phyloP scores from a whole-genome alignment of 2,797 vertebrate genomes.

The Euphonia xanthogaster region DNA sequence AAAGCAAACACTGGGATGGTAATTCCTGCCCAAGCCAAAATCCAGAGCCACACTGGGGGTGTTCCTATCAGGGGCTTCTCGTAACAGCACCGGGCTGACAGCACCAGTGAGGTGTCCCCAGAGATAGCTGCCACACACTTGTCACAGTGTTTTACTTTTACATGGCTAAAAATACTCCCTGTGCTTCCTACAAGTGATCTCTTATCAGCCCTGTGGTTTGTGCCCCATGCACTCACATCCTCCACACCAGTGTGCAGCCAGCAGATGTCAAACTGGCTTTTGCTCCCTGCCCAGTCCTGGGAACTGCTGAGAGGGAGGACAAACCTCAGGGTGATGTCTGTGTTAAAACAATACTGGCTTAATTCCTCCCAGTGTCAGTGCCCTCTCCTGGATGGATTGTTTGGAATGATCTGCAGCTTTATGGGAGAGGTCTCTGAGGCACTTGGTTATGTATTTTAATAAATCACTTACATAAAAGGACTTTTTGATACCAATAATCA shows the following conservation, averaged over 20 bases:
- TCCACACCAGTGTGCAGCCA: not conserved
- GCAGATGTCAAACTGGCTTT: not conserved
- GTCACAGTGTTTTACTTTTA: not conserved
- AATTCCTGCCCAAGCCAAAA: not conserved
- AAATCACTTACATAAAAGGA: not conserved
- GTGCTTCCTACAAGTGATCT: conserved; percentile 36
- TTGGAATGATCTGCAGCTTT: not conserved
- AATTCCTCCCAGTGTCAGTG: not conserved
- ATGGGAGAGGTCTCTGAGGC: not conserved
- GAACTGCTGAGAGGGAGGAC: not conserved
- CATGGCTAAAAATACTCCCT: conserved; percentile 26
- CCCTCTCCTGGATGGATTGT: conserved; percentile 41
- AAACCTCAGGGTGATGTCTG: not conserved
- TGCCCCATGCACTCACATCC: conserved; percentile 8
- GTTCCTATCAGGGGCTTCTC: not conserved
- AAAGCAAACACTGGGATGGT: not conserved
- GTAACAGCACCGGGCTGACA: rapidly evolving
- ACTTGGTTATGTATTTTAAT: not conserved
- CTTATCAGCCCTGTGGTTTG: conserved; percentile 47
- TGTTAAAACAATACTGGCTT: not conserved
- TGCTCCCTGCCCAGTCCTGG: not conserved
- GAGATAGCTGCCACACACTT: not conserved
- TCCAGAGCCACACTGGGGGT: not conserved
- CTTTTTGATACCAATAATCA: not conserved
- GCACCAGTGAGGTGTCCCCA: not conserved